Evolutionary conservation across 2,888 invertebrate species (phyloP), one percentile per base, ranked within the genome.

Genomic region (Chromoteleia sp.): DNA sequence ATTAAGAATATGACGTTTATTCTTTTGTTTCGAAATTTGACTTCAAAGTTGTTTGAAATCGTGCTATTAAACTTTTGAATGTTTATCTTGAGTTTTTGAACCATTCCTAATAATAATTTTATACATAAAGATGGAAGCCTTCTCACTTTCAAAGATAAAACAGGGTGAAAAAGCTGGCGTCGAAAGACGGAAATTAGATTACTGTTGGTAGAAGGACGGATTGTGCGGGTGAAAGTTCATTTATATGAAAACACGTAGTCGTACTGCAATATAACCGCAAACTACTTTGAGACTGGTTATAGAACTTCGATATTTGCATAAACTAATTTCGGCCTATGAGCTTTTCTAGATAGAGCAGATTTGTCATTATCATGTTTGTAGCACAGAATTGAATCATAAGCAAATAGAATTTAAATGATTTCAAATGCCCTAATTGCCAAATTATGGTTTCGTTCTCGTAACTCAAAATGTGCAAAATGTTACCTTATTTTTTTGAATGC

Each of bases 221-320:
- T 78, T 71, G 71, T 73, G 78, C 56, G 78, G 65, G 78, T 65
- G 65, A 79, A 67, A 79, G 67, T 73, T 79, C 73, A 73, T 58
- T 65, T 73, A 74, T 74, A 71, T 74, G 74, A 78, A 78, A 71
- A 73, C 78, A 78, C 70, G 71, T 73, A 78, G 68, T 68, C 61
- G 76, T 76, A 61, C 61, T 61, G 52, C 61, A 52, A 67, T 79
- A 73, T 79, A 79, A 65, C 45, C 73, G 45, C 52, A 43, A 79
- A 79, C 73, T 79, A 79, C 73, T 79, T 79, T 67, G 74, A 74
- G 73, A 67, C 79, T 74, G 79, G 61, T 79, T 79, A 79, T 67
- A 25, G 61, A 75, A 80, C 70, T 75, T 75, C 52, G 70, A 58
- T 75, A 75, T 80, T 80, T 80, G 80, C 75, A 80, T 80, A 80